Conservation (phyloP, 2,113 vertebrate species). For the Colossoma macropomum region DNA sequence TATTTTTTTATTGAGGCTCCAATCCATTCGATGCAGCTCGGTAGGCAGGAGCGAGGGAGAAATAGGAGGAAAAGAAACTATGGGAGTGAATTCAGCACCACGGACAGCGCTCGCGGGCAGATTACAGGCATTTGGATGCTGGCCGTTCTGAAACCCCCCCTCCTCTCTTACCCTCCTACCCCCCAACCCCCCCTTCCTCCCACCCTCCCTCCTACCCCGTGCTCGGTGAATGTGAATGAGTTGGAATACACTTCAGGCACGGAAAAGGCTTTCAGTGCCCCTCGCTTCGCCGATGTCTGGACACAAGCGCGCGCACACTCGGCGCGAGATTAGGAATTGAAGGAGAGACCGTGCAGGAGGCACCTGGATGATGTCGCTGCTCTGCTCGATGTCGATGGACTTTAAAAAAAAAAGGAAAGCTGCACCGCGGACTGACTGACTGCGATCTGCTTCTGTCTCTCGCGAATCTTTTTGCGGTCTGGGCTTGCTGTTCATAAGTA, state of each 20-base stretch:
- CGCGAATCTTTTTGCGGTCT: slow-evolving; percentile 96
- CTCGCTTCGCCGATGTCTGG: slow-evolving; percentile 61
- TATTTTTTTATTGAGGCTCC: slow-evolving; percentile 8
- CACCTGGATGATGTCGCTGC: slow-evolving; percentile 55
- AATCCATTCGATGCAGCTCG: slow-evolving; percentile 50
- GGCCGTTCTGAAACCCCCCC: slow-evolving; percentile 61
- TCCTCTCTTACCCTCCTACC: slow-evolving; percentile 12
- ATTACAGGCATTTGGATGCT: slow-evolving; percentile 68
- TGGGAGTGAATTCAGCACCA: slow-evolving; percentile 72
- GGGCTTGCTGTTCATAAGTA: slow-evolving; percentile 94
- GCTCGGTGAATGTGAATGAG: slow-evolving; percentile 65
- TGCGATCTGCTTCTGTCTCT: slow-evolving; percentile 85
- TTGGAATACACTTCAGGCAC: slow-evolving; percentile 74
- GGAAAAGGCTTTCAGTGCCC: slow-evolving; percentile 56
- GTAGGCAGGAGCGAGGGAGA: slow-evolving; percentile 50
- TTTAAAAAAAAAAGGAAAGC: slow-evolving; percentile 42
- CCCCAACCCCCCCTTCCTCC: slow-evolving; percentile 14
- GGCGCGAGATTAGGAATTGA: slow-evolving; percentile 65
- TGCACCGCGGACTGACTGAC: slow-evolving; percentile 72
- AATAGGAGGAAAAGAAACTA: slow-evolving; percentile 70
- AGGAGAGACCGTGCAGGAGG: slow-evolving; percentile 52
- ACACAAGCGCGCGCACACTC: slow-evolving; percentile 23
- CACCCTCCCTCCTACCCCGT: slow-evolving; percentile 50
- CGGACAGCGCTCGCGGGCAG: slow-evolving; percentile 76
- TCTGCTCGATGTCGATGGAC: slow-evolving; percentile 59